Evolutionary conservation across 2,797 vertebrate species (phyloP).

Genomic region (Gymnothorax javanicus): DNA sequence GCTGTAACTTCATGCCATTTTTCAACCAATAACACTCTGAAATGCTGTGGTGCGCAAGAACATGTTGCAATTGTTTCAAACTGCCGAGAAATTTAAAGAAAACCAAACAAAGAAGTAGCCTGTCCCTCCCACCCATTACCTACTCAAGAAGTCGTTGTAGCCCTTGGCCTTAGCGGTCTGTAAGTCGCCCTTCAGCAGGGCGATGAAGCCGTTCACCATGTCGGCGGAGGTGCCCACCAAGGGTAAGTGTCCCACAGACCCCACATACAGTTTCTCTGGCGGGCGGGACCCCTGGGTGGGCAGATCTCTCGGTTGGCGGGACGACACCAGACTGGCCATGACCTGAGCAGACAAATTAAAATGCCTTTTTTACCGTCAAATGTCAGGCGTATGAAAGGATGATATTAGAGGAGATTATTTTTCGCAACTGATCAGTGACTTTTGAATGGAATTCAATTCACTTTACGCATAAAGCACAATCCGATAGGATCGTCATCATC

Average conservation of each 20-base stretch:
- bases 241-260: background rate
- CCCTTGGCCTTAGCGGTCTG: background rate
- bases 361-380: background rate
- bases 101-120: background rate
- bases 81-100: background rate
- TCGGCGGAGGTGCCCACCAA: background rate
- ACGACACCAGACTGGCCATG: background rate
- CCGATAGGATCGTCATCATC: background rate
- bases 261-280: background rate
- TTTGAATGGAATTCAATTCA: too few species aligned
- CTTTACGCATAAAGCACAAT: too few species aligned
- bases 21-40: background rate
- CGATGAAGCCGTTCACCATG: constrained; percentile 8
- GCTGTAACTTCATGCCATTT: background rate
- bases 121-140: background rate
- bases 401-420: too few species aligned
- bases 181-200: background rate
- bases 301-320: background rate
- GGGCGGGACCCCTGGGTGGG: background rate
- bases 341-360: background rate
- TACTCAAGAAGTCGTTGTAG: background rate
- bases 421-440: too few species aligned
- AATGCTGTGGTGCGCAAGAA: background rate
- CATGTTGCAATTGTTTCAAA: background rate
- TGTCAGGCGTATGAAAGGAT: too few species aligned